Percentiles rank a stretch among this genome's conserved stretches.
Conservation (phyloP, 2,113 vertebrate genomes). For the Stictonetta naevosa region DNA sequence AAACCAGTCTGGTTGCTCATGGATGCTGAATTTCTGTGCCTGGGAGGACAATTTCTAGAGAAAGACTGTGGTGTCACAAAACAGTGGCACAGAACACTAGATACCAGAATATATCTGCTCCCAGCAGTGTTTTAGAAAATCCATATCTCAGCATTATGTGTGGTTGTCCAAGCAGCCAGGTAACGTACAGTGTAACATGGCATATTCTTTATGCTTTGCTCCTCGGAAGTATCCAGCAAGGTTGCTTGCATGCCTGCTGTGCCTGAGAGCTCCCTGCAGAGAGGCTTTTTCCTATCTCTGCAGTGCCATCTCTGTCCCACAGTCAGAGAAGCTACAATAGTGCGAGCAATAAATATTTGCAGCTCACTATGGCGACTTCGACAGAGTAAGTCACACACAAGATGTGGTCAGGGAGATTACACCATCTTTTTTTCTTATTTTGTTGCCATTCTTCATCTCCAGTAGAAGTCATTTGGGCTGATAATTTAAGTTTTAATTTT, state of each 20-base stretch:
- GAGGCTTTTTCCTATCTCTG: background rate
- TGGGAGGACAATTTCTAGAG: background rate
- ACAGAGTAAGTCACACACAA: background rate
- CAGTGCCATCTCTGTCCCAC: background rate
- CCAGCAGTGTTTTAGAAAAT: background rate
- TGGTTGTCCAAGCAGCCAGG: background rate
- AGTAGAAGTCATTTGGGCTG: background rate
- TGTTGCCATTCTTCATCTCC: background rate
- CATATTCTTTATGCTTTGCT: background rate
- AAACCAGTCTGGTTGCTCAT: background rate
- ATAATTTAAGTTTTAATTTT: slow-evolving; percentile 35
- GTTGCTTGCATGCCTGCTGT: background rate
- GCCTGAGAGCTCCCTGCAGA: background rate
- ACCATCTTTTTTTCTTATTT: background rate
- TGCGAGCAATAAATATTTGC: background rate
- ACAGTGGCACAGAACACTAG: background rate
- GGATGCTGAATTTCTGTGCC: background rate
- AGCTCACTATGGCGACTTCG: background rate
- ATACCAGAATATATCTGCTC: background rate
- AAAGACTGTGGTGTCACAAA: background rate
- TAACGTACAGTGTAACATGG: fast-evolving
- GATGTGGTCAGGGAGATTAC: background rate
- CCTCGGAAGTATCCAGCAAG: background rate
- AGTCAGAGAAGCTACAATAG: background rate
- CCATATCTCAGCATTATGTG: background rate